Evolutionary conservation across 2,113 vertebrate genomes (phyloP), one percentile per base, ranked within the genome.

Genomic region (Paralichthys olivaceus): DNA sequence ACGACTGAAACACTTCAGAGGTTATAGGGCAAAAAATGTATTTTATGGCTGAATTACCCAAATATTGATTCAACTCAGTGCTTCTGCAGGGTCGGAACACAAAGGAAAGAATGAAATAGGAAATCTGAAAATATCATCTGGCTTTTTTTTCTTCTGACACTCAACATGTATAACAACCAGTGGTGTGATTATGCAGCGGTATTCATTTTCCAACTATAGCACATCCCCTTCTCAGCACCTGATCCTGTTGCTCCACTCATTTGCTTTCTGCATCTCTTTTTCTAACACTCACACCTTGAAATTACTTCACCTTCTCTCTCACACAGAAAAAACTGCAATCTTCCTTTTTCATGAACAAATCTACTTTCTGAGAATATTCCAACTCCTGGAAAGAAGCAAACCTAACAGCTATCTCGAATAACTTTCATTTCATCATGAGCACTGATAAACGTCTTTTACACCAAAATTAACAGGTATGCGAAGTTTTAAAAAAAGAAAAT

Each of bases 181-280:
- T 0, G 25, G 20, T 53, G 57, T 53, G 32, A 83, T 37, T 5
- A 8, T 54, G 29, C 32, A 28, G 7, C 57, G 7, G 43, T 63
- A 28, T 43, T 67, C 22, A 37, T 64, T 65, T 57, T 25, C 29
- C 13, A 22, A 57, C 51, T 58, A 22, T 51, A 57, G 56, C 64
- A 69, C 23, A 49, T 7, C 22, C n/a, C n/a, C 23, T 32, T 65
- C 23, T 65, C 32, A 32, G 43, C 66, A 43, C 22, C 13, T 1
- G 19, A 51, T 53, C 19, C 49, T n/a, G 64, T 60, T 1, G 7
- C 26, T 26, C 12, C n/a, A 9, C n/a, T 70, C 7, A 1, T 59
- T 43, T 25, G 54, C 55, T 43, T 58, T 58, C 45, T 55, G 25
- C 66, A 45, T 72, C 17, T 28, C 45, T 20, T 56, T 43, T 23